phyloP scores from a whole-genome alignment of 2,888 invertebrate genomes.

The Ornithoptera priamus region DNA sequence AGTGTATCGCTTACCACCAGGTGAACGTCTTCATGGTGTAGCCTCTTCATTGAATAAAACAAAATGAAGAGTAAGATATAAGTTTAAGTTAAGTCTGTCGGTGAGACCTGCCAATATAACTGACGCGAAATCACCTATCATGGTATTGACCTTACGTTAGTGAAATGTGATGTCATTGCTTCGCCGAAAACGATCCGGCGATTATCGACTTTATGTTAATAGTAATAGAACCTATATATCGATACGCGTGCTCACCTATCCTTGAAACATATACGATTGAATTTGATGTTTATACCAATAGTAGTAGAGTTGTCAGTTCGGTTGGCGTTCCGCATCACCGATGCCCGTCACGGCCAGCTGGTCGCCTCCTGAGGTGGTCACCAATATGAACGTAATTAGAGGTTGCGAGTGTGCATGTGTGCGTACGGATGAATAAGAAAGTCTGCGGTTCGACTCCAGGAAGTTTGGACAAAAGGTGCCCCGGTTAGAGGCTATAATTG shows the following conservation, averaged over 20 bases:
- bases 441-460: constrained; percentile 63
- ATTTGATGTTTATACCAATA: constrained; percentile 36
- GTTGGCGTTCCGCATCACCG: constrained; percentile 55
- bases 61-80: too few species aligned
- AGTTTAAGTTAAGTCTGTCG: too few species aligned
- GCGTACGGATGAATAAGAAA: constrained; percentile 49
- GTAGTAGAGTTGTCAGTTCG: constrained; percentile 31
- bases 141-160: constrained; percentile 70
- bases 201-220: constrained; percentile 52
- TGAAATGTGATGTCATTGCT: constrained; percentile 55
- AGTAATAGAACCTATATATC: constrained; percentile 56
- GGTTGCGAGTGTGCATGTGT: constrained; percentile 48
- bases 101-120: constrained; percentile 51
- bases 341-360: constrained; percentile 63
- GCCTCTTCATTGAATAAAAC: too few species aligned
- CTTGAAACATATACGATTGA: constrained; percentile 43
- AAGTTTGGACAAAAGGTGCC: constrained; percentile 50
- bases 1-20: too few species aligned
- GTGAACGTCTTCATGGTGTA: too few species aligned
- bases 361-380: constrained; percentile 71
- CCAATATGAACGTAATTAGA: constrained; percentile 76
- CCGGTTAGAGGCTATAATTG: constrained; percentile 25
- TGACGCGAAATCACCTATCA: constrained; percentile 65
- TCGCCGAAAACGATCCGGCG: constrained; percentile 44
- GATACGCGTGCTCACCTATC: constrained; percentile 48